Percentiles rank a stretch among this genome's conserved stretches.
These are phyloP conservation scores for Macrosiphum euphorbiae DNA, from an alignment of 2,888 invertebrate species.

Conservation along the genomic window DNA sequence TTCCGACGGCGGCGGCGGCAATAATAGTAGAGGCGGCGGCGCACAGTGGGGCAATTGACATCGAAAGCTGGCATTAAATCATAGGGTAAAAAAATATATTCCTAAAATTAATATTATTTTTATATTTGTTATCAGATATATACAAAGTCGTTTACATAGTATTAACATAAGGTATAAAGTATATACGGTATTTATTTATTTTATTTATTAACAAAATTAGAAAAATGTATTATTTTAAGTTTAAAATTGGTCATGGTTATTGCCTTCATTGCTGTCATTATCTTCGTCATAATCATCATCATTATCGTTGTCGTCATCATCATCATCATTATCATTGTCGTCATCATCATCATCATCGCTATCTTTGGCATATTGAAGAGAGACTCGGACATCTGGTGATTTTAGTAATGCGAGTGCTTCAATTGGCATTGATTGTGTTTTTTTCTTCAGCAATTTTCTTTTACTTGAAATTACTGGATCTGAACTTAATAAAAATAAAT, in stretches of 20 bases:
- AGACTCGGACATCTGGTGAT: neutral
- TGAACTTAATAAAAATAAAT: constrained; percentile 22
- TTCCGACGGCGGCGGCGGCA: too few species aligned
- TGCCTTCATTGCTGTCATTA: neutral
- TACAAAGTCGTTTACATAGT: constrained; percentile 8
- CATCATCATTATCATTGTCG: neutral
- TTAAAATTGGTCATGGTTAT: neutral
- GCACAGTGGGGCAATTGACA: constrained; percentile 1
- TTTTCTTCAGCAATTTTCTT: constrained; percentile 16
- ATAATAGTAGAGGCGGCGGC: too few species aligned
- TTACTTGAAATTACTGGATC: constrained; percentile 22
- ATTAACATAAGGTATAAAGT: constrained; percentile 20
- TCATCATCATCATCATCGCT: neutral
- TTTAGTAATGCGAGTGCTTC: constrained; percentile 23
- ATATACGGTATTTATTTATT: constrained; percentile 13
- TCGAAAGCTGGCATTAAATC: constrained; percentile 16
- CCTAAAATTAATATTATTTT: constrained; percentile 13
- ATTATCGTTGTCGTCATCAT: neutral
- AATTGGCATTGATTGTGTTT: constrained; percentile 16
- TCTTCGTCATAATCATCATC: neutral
- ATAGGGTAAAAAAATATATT: constrained; percentile 16
- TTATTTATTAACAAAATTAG: neutral
- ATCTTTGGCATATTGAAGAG: neutral
- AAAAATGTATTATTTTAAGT: constrained; percentile 33
- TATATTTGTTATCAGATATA: constrained; percentile 10